Percentiles rank a stretch among this genome's conserved stretches.
phyloP scores from a whole-genome alignment of 1,140 invertebrate species.

The Drosophila ananassae region DNA sequence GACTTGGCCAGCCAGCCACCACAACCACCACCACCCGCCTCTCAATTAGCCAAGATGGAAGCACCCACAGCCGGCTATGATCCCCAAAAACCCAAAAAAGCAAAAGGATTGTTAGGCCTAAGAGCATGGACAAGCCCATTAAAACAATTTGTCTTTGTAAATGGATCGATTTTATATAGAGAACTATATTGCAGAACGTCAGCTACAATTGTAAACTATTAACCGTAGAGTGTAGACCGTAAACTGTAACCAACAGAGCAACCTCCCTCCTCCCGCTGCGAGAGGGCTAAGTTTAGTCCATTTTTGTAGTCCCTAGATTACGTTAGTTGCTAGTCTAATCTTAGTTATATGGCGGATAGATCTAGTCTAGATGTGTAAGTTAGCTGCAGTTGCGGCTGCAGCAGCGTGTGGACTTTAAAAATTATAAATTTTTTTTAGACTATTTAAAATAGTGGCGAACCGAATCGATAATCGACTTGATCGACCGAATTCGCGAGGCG shows the following conservation, averaged over 20 bases:
- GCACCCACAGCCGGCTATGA: conserved; percentile 51
- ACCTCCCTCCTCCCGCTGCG: conserved; percentile 42
- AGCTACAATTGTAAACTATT: conserved; percentile 17
- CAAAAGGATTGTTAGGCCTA: conserved; percentile 54
- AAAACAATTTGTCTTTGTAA: conserved; percentile 81
- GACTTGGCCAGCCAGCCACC: conserved; percentile 5
- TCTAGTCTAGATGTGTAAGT: conserved; percentile 63
- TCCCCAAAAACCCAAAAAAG: conserved; percentile 16
- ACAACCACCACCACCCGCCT: conserved; percentile 34
- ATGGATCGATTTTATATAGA: conserved; percentile 84
- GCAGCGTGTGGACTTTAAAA: conserved; percentile 74
- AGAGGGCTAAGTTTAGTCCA: conserved; percentile 42
- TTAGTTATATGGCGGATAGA: conserved; percentile 34
- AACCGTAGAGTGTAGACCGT: conserved; percentile 37
- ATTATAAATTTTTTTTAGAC: conserved; percentile 79
- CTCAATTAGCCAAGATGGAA: conserved; percentile 46
- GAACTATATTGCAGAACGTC: conserved; percentile 7
- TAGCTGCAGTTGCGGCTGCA: conserved; percentile 39
- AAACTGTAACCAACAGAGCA: conserved; percentile 43
- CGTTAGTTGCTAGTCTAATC: conserved; percentile 22
- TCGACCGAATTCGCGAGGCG: neutral
- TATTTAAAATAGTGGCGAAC: conserved; percentile 73
- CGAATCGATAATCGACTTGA: conserved; percentile 4
- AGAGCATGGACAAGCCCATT: conserved; percentile 65
- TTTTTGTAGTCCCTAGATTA: conserved; percentile 43